A percentile compares a stretch with the other conserved stretches of the same genome.
Evolutionary conservation across 2,797 vertebrate genomes (phyloP).

Genomic region (Neosalanx taihuensis): DNA sequence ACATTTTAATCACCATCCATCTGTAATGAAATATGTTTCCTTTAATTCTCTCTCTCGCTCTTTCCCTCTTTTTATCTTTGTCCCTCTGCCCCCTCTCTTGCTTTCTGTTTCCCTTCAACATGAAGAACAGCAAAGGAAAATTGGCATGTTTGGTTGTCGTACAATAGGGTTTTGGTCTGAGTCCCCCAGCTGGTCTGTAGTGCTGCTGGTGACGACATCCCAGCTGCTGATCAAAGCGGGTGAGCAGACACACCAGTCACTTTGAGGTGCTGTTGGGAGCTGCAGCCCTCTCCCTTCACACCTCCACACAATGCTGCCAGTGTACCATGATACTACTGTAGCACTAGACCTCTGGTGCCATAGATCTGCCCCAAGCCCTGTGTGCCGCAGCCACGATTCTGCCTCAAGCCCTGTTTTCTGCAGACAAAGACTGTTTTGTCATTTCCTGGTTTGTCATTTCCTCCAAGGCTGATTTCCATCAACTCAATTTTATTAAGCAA

Average conservation of each 20-base stretch:
- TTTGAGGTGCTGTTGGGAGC: constrained; percentile 30
- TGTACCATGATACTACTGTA: neutral
- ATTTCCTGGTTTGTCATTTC: too few relatives aligned
- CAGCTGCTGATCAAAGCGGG: constrained; percentile 70
- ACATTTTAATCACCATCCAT: neutral
- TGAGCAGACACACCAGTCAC: constrained; percentile 49
- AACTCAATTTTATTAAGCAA: too few relatives aligned
- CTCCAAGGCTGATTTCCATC: too few relatives aligned
- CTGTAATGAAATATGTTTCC: neutral
- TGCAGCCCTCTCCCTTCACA: constrained; percentile 43
- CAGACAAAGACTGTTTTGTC: constrained; percentile 13
- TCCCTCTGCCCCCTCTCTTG: neutral
- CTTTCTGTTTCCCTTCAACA: too few relatives aligned
- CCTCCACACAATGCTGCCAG: constrained; percentile 41
- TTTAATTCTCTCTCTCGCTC: neutral
- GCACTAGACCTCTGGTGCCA: neutral
- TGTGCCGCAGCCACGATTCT: neutral
- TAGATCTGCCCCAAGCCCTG: too few relatives aligned
- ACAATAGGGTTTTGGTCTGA: constrained; percentile 11
- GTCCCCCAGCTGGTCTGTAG: constrained; percentile 46
- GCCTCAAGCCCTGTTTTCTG: neutral
- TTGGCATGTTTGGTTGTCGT: constrained; percentile 23
- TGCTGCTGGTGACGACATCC: constrained; percentile 67
- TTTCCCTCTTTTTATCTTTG: neutral
- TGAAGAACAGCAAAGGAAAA: too few relatives aligned